Base-by-base conservation (phyloP, 2,888 invertebrate genomes). In the Agrotis exclamationis region DNA sequence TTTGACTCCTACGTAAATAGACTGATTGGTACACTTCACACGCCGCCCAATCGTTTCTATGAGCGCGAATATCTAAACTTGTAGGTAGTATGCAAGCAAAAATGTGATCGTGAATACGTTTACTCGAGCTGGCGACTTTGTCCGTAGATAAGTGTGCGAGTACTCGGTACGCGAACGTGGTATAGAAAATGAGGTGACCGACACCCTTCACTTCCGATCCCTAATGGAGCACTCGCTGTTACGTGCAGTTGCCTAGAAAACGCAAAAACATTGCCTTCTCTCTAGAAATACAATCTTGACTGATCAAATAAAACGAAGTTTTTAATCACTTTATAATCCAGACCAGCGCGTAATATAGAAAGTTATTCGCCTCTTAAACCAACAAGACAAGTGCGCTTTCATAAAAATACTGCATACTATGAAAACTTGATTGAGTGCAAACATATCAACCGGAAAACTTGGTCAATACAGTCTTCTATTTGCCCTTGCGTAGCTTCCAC, bases 1-100 rank as follows among this genome's bases (percentile, higher is more conserved):
- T 93, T 89, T 90, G 91, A 91, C 93, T 90, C 89, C 88, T 87
- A 90, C 90, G 87, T 87, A 87, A 91, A 89, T 90, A 91, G 87
- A 89, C 86, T 87, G 82, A 87, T 86, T 85, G 82, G 85, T 76
- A 79, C 79, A 63, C 74, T 84, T 82, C 82, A 82, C 83, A 84
- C 78, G 76, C 75, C 72, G 70, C 57, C 71, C 83, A 79, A 81
- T 84, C 80, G 81, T 79, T 77, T 70, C 67, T 70, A 47, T 73
- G 68, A 73, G 64, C 68, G 51, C 44, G 71, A 59, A 63, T 65
- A 67, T 70, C 58, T 64, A 60, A 74, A 60, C 6, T 68, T 48
- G 68, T 60, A 39, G 58, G 50, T 45, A 67, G 45, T 58, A 65
- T 47, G 39, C 24, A 60, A 65, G 59, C 63, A 79, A 73, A 81